Base-by-base conservation (phyloP, 2,797 vertebrate genomes). In the Gadopsis marmoratus region DNA sequence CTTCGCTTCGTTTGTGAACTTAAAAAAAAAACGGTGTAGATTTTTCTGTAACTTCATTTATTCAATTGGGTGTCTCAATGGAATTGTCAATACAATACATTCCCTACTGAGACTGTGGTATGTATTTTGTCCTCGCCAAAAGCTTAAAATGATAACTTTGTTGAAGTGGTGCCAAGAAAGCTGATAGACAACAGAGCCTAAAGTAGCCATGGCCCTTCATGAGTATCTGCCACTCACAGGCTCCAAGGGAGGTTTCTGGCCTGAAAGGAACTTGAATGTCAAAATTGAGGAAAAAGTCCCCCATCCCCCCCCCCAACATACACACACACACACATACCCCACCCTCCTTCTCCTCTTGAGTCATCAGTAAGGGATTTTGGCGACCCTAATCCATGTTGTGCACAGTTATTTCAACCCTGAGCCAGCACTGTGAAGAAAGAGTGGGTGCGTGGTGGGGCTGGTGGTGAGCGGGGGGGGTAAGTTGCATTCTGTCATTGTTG, bases 401-500 rank as follows among this genome's bases (percentile, higher is more conserved):
- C 73, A 43, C 71, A 81, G 90, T 87, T 87, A 82, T 90, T 92
- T 90, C 76, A 76, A 76, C 89, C 87, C 78, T 64, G 80, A 85
- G 76, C 80, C 74, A 61, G 74, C 79, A 43, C 68, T 67, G 73
- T 51, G 66, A 77, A 87, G 77, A 79, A 74, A 88, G 84, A 74
- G 78, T 61, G 84, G 62, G 71, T 71, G 85, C 12, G 37, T 71
- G 70, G 56, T 43, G 37, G 50, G 9, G 70, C 45, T 12, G 81
- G 47, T 82, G 75, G 83, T 68, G 84, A 85, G 88, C 33, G 26
- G 26, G 26, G 26, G 45, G 83, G 78, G 54, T 85, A 80, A 84
- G 78, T 88, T 84, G 79, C 72, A 51, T 85, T 88, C 84, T 84
- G 90, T 92, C 89, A 94, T 95, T 94, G 92, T 95, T 85, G 91